Base-by-base conservation (phyloP, 2,888 invertebrate genomes). In the Tuta absoluta region DNA sequence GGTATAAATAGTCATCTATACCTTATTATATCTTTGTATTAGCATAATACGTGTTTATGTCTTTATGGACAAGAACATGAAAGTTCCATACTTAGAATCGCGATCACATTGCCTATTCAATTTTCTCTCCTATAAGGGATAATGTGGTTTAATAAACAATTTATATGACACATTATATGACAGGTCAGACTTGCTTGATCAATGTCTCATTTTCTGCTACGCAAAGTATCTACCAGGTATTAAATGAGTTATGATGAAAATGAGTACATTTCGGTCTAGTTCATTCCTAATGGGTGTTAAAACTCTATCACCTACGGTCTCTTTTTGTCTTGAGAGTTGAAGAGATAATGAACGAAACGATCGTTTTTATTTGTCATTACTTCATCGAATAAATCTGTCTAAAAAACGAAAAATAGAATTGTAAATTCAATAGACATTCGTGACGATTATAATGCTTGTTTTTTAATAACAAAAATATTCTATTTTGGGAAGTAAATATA, bases 41-140 rank as follows among this genome's bases (percentile, higher is more conserved):
- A 17, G 17, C 45, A 45, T 45, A 45, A 45, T 45, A 45, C n/a
- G 45, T 17, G n/a, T 51, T 23, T 51, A 51, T 23, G 19, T 23
- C 51, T 51, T 23, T 21, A 51, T 23, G 23, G 51, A 12, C 51
- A 51, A 51, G 23, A 51, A 51, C 51, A 23, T 51, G 19, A 51
- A 51, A 51, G 45, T 45, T 45, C 45, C n/a, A 45, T 45, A 45
- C 45, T 45, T 45, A 45, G 45, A 45, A n/a, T 45, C n/a, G 17
- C 17, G n/a, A 45, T 17, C 45, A 17, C 45, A 45, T 45, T n/a
- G 17, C n/a, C 45, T 45, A 45, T 45, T 45, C 45, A 45, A 45
- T 45, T 45, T n/a, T 17, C 45, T 45, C 45, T 45, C 45, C 45
- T 45, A 45, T 45, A 45, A n/a, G 45, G 45, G n/a, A 45, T 45